These are phyloP conservation scores for Drosophila sproati DNA, from an alignment of 1,140 invertebrate genomes.

Conservation along the genomic window DNA sequence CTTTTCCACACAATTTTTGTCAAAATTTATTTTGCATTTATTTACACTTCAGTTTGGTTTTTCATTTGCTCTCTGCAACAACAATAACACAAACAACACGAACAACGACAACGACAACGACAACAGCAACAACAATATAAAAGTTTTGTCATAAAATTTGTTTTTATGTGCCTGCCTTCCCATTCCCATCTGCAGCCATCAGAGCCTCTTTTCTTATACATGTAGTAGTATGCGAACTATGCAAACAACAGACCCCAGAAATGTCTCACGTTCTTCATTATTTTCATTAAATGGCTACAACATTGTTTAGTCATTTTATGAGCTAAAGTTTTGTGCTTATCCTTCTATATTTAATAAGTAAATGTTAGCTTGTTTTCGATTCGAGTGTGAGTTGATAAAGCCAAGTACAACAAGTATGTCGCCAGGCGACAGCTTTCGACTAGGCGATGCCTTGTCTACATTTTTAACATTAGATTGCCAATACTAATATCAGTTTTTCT, in stretches of 20 bases:
- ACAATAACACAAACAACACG: slow-evolving; percentile 52
- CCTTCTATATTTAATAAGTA: slow-evolving; percentile 49
- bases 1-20: slow-evolving; percentile 70
- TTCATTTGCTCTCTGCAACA: slow-evolving; percentile 39
- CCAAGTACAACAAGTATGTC: background rate
- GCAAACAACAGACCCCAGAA: slow-evolving; percentile 49
- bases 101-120: slow-evolving; percentile 20
- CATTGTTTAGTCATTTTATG: slow-evolving; percentile 68
- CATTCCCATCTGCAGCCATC: background rate
- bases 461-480: background rate
- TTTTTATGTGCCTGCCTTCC: slow-evolving; percentile 62
- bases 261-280: slow-evolving; percentile 74
- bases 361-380: slow-evolving; percentile 21
- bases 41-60: slow-evolving; percentile 69
- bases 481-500: too few relatives aligned
- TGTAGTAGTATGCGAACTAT: slow-evolving; percentile 45
- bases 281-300: slow-evolving; percentile 63
- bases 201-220: slow-evolving; percentile 21
- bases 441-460: background rate
- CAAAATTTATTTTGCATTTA: slow-evolving; percentile 76
- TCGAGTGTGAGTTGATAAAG: background rate
- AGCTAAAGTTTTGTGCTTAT: slow-evolving; percentile 49
- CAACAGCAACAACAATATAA: slow-evolving; percentile 54
- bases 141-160: slow-evolving; percentile 76
- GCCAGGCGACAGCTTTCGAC: background rate